Evolutionary conservation across 2,797 vertebrate genomes (phyloP).

Genomic region (Hippocampus kuda): DNA sequence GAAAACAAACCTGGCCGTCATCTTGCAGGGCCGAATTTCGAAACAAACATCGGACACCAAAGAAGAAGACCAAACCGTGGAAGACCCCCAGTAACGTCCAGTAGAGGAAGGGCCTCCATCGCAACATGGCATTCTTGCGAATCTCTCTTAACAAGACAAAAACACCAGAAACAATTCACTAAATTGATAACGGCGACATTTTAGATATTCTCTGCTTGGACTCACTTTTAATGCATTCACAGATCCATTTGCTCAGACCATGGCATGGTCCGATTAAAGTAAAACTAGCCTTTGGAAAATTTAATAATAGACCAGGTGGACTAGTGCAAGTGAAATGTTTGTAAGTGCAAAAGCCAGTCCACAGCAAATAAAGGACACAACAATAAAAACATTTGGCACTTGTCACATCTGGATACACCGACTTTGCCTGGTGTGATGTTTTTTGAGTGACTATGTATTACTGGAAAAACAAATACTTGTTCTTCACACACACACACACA

Average conservation of each 20-base stretch:
- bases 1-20: conserved; percentile 80
- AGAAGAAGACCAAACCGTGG: conserved; percentile 91
- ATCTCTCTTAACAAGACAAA: conserved; percentile 68
- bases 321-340: too few relatives aligned
- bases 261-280: neutral
- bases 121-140: conserved; percentile 89
- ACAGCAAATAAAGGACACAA: too few relatives aligned
- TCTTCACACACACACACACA: too few relatives aligned
- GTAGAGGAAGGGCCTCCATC: conserved; percentile 84
- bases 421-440: too few relatives aligned
- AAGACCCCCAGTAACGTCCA: conserved; percentile 90
- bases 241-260: too few relatives aligned
- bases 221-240: neutral
- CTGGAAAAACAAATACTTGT: too few relatives aligned
- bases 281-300: neutral
- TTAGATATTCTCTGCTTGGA: neutral
- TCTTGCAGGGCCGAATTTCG: conserved; percentile 82
- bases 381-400: too few relatives aligned
- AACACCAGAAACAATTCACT: neutral
- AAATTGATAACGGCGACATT: neutral
- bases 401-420: too few relatives aligned
- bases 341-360: too few relatives aligned
- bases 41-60: conserved; percentile 85
- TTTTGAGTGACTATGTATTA: too few relatives aligned
- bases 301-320: neutral